Percentiles rank a stretch among this genome's conserved stretches.
These are phyloP conservation scores for Sus scrofa DNA, from an alignment of 2,113 vertebrate species.

Conservation along the genomic window DNA sequence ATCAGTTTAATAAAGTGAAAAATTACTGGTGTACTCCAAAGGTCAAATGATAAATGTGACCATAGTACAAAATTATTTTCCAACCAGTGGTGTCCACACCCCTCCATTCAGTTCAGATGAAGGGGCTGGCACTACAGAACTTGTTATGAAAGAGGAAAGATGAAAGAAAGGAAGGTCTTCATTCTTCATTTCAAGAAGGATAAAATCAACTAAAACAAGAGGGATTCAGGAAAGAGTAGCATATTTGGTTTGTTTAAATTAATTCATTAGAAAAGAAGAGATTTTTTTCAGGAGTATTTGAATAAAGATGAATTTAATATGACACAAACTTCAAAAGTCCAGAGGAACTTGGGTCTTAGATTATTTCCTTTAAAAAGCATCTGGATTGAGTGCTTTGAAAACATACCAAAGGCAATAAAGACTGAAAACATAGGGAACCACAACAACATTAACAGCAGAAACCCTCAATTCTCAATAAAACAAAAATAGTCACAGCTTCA, in stretches of 20 bases:
- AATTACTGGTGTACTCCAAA: background rate
- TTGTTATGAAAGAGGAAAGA: background rate
- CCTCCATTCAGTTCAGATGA: background rate
- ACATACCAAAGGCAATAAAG: conserved; percentile 29
- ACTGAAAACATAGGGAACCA: conserved; percentile 11
- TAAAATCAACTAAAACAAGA: background rate
- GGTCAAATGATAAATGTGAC: background rate
- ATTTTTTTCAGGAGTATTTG: background rate
- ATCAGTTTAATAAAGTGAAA: conserved; percentile 35
- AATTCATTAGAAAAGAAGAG: conserved; percentile 6
- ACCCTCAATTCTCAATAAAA: conserved; percentile 14
- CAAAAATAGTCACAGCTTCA: conserved; percentile 36
- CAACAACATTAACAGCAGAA: conserved; percentile 30
- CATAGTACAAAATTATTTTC: background rate
- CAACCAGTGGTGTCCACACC: background rate
- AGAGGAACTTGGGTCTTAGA: background rate
- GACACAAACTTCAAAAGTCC: background rate
- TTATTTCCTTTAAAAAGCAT: background rate
- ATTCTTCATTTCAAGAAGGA: background rate
- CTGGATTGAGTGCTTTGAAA: conserved; percentile 20
- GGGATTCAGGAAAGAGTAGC: background rate
- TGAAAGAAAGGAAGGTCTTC: background rate
- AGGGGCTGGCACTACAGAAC: background rate
- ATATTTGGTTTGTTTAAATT: conserved; percentile 47
- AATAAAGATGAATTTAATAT: conserved; percentile 28